phyloP scores from a whole-genome alignment of 2,888 invertebrate species.

The Acholoe squamosa region DNA sequence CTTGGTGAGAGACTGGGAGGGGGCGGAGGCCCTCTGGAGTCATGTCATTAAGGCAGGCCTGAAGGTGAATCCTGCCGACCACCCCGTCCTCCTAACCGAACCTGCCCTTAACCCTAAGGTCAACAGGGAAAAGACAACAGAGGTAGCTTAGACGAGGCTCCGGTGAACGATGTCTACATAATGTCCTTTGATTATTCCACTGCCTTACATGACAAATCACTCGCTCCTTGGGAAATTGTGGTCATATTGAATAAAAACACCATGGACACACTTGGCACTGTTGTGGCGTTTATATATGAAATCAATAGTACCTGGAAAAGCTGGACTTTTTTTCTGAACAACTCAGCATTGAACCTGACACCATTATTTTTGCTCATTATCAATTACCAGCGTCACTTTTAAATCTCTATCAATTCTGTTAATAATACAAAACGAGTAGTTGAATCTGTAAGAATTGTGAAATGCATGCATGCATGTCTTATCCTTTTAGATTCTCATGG shows the following conservation, averaged over 20 bases:
- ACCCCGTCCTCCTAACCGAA: constrained; percentile 53
- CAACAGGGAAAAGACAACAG: constrained; percentile 39
- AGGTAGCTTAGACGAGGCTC: no score
- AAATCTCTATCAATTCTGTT: no score
- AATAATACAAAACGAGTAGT: no score
- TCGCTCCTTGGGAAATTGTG: no score
- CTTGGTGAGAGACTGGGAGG: constrained; percentile 46
- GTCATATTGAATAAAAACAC: neutral
- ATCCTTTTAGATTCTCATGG: constrained; percentile 11
- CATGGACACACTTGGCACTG: neutral
- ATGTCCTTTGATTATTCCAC: no score
- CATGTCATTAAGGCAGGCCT: neutral
- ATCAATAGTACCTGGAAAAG: no score
- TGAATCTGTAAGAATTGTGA: neutral
- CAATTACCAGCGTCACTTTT: no score
- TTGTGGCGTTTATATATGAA: neutral
- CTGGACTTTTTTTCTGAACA: no score
- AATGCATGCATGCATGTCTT: neutral
- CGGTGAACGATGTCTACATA: no score
- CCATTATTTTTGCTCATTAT: no score
- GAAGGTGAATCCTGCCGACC: constrained; percentile 46
- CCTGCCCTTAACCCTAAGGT: constrained; percentile 51
- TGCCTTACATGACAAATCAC: no score
- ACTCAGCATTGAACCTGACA: no score
- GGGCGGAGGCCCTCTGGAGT: constrained; percentile 31